Percentiles rank a stretch among this genome's conserved stretches.
Evolutionary conservation across 2,797 vertebrate genomes (phyloP).

Genomic region (Sylvia borin): DNA sequence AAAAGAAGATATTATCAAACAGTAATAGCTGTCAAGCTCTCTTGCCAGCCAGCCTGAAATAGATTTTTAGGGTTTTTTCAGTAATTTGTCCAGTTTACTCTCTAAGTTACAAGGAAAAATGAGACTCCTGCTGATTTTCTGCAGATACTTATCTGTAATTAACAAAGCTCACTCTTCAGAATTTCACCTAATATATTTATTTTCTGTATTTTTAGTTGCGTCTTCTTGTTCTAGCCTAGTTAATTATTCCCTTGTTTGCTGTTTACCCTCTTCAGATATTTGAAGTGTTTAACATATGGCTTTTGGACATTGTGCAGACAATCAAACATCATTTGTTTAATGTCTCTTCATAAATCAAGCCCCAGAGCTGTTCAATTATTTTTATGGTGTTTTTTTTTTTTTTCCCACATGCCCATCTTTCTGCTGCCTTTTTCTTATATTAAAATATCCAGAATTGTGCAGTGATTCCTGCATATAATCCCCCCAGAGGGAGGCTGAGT

Average conservation of each 20-base stretch:
- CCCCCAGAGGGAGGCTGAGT: not conserved
- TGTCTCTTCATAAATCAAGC: not conserved
- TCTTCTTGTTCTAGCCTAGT: not conserved
- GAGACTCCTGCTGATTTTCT: not conserved
- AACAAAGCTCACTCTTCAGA: not conserved
- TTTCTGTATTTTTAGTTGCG: not conserved
- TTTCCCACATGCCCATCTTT: not conserved
- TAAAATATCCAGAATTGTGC: not conserved
- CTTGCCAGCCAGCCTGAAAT: not conserved
- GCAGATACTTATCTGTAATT: not conserved
- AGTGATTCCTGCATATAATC: not conserved
- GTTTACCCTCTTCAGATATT: not conserved
- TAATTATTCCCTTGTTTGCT: not conserved
- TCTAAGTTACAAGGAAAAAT: not conserved
- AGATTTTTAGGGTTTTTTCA: not conserved
- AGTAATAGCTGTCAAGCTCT: not conserved
- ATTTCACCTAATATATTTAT: not conserved
- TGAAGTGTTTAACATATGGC: not conserved
- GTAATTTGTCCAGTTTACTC: not conserved
- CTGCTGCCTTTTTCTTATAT: not conserved
- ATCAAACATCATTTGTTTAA: slow-evolving; percentile 4
- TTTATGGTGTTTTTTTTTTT: not conserved
- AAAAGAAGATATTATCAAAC: not conserved
- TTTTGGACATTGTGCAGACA: slow-evolving; percentile 9
- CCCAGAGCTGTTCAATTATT: not conserved